Conservation (phyloP, 2,888 invertebrate species). For the Lepetodrilus schrolli region DNA sequence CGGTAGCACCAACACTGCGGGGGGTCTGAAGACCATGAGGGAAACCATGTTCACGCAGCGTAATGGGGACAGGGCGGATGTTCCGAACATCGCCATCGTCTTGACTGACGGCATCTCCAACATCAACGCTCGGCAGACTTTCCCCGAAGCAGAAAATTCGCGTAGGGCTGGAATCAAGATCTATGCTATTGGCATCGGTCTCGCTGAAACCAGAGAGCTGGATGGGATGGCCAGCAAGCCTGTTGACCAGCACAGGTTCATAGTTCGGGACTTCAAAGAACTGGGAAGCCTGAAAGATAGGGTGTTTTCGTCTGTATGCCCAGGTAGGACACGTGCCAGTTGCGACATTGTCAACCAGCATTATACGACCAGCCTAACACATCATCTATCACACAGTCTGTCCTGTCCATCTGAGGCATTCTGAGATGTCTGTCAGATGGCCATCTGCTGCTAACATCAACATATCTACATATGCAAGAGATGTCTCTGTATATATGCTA, state of each 20-base stretch:
- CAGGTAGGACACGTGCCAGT: constrained; percentile 15
- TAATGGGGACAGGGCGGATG: constrained; percentile 61
- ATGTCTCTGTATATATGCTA: too few species aligned
- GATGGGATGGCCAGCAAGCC: constrained; percentile 62
- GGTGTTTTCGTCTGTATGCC: constrained; percentile 35
- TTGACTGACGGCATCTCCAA: constrained; percentile 72
- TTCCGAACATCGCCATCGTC: constrained; percentile 63
- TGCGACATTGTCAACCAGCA: too few species aligned
- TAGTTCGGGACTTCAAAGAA: constrained; percentile 57
- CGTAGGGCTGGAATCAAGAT: constrained; percentile 52
- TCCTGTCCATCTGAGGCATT: too few species aligned
- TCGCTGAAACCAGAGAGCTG: constrained; percentile 62
- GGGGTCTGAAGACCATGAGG: constrained; percentile 59
- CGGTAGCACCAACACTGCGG: constrained; percentile 70
- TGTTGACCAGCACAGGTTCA: constrained; percentile 54
- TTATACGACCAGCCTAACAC: background rate
- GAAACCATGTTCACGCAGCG: constrained; percentile 55
- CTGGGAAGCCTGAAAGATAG: constrained; percentile 51
- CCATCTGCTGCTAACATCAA: too few species aligned
- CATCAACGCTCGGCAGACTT: constrained; percentile 61
- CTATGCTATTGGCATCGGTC: constrained; percentile 61
- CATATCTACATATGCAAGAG: too few species aligned
- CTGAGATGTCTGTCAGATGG: too few species aligned
- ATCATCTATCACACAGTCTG: too few species aligned
- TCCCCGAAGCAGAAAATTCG: constrained; percentile 58